Conservation (phyloP, 2,113 vertebrate species). For the Zosterops japonicus region DNA sequence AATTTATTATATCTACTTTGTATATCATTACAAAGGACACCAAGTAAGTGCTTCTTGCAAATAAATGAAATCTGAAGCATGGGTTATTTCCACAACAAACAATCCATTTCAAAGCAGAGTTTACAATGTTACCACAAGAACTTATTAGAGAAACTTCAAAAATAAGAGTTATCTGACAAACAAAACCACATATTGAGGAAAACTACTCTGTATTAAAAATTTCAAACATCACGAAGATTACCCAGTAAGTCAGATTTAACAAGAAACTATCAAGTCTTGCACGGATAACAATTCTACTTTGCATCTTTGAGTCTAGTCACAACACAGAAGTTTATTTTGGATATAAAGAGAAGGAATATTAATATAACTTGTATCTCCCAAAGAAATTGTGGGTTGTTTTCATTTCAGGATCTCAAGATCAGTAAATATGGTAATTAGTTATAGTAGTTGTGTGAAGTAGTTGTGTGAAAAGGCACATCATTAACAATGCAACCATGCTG, state of each 20-base stretch:
- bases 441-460: neutral
- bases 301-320: neutral
- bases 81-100: neutral
- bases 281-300: neutral
- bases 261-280: neutral
- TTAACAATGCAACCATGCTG: neutral
- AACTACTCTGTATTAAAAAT: neutral
- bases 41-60: neutral
- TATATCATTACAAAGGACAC: neutral
- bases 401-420: neutral
- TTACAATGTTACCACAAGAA: neutral
- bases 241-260: neutral
- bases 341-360: neutral
- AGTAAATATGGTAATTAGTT: neutral
- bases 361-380: neutral
- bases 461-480: neutral
- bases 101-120: neutral
- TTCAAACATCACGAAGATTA: neutral
- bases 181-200: neutral
- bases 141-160: neutral
- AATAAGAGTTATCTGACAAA: neutral
- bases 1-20: neutral
- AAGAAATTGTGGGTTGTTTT: neutral
- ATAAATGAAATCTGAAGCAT: neutral
- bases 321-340: neutral